These are phyloP conservation scores for Scyliorhinus canicula DNA, from an alignment of 2,797 vertebrate genomes.

Conservation along the genomic window DNA sequence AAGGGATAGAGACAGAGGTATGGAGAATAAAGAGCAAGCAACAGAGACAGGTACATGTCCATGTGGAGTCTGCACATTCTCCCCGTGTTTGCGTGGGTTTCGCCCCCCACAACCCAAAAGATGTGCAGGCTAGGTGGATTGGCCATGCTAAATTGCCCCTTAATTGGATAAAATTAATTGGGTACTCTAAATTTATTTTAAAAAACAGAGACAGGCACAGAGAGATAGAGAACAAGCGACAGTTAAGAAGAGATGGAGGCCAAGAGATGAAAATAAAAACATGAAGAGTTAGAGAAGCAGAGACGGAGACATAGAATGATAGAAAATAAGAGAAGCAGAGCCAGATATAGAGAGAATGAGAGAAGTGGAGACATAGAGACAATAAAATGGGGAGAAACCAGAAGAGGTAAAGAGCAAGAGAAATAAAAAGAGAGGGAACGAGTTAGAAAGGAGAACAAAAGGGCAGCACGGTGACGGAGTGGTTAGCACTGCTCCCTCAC, in stretches of 20 bases:
- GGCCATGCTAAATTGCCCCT: too few species aligned
- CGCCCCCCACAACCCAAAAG: too few species aligned
- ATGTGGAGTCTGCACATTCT: too few species aligned
- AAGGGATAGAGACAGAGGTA: background rate
- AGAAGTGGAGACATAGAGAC: background rate
- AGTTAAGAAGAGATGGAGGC: background rate
- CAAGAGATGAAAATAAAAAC: background rate
- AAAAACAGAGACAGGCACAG: background rate
- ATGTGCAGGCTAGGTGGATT: too few species aligned
- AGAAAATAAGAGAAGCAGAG: background rate
- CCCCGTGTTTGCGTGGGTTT: too few species aligned
- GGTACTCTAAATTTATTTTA: too few species aligned
- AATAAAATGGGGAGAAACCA: background rate
- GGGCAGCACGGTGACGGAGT: too few species aligned
- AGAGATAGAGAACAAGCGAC: background rate
- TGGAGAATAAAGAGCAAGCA: background rate
- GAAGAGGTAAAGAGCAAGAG: background rate
- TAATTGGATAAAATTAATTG: too few species aligned
- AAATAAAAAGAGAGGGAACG: background rate
- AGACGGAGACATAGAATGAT: background rate
- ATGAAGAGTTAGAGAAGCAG: background rate
- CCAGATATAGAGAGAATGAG: background rate
- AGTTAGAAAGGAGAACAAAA: background rate
- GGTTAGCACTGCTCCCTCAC: too few species aligned
- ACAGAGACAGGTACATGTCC: background rate